These are phyloP conservation scores for Pedicia rivosa DNA, from an alignment of 2,888 invertebrate genomes.

Conservation along the genomic window DNA sequence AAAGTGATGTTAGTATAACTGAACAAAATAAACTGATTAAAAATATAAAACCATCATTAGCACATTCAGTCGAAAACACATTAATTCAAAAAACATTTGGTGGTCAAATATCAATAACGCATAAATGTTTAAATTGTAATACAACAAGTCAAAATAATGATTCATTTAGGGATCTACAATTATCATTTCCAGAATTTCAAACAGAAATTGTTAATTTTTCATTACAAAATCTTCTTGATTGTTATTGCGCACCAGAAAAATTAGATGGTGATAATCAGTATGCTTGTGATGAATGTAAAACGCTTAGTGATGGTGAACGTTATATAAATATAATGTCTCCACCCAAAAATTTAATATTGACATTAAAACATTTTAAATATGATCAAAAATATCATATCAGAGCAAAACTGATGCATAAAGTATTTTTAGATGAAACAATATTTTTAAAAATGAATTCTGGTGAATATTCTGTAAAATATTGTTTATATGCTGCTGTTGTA, in stretches of 20 bases:
- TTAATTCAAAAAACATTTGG: slow-evolving; percentile 53
- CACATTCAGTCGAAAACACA: slow-evolving; percentile 13
- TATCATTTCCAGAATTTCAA: slow-evolving; percentile 48
- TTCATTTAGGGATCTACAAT: slow-evolving; percentile 63
- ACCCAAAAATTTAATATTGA: slow-evolving; percentile 63
- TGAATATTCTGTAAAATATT: slow-evolving; percentile 36
- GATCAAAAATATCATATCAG: slow-evolving; percentile 53
- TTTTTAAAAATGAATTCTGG: slow-evolving; percentile 29
- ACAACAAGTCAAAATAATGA: slow-evolving; percentile 58
- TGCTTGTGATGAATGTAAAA: slow-evolving; percentile 58
- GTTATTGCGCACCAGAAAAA: slow-evolving; percentile 60
- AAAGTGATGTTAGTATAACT: too few relatives aligned
- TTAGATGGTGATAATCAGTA: slow-evolving; percentile 71
- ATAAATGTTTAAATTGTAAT: slow-evolving; percentile 56
- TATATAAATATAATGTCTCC: slow-evolving; percentile 50
- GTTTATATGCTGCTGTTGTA: slow-evolving; percentile 67
- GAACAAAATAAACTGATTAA: too few relatives aligned
- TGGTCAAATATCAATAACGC: slow-evolving; percentile 56
- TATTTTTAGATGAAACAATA: slow-evolving; percentile 40
- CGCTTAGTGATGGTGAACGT: slow-evolving; percentile 60
- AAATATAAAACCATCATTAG: too few relatives aligned
- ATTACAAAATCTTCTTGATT: slow-evolving; percentile 63
- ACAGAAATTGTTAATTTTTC: slow-evolving; percentile 31
- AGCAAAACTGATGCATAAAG: slow-evolving; percentile 62
- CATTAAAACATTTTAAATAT: slow-evolving; percentile 65